Evolutionary conservation across 2,113 vertebrate species (phyloP).

Genomic region (Chaenogobius annularis): DNA sequence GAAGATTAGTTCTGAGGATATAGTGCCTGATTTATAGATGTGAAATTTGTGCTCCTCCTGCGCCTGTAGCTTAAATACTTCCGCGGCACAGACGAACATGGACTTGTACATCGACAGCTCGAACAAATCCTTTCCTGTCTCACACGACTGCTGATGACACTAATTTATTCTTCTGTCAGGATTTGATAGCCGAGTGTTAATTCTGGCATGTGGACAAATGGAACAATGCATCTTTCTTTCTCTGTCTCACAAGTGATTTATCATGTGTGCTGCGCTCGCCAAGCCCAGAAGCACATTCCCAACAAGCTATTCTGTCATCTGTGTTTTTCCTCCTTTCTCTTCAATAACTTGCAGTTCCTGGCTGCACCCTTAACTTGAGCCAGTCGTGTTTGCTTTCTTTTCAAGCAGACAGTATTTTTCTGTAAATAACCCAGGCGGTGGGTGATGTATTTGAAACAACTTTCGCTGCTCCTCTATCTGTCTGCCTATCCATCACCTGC

Average conservation of each 20-base stretch:
- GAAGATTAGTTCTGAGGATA: slow-evolving; percentile 61
- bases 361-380: neutral
- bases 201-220: slow-evolving; percentile 50
- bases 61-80: slow-evolving; percentile 53
- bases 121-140: slow-evolving; percentile 61
- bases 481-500: slow-evolving; percentile 67
- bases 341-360: slow-evolving; percentile 1
- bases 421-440: slow-evolving; percentile 1
- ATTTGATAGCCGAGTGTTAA: slow-evolving; percentile 46
- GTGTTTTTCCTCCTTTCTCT: neutral
- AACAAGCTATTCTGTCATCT: slow-evolving; percentile 2
- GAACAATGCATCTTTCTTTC: slow-evolving; percentile 54
- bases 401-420: slow-evolving; percentile 10
- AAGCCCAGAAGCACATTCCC: slow-evolving; percentile 36
- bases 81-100: slow-evolving; percentile 55
- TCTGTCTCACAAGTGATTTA: slow-evolving; percentile 45
- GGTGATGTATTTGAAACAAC: slow-evolving; percentile 16
- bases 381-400: slow-evolving; percentile 8
- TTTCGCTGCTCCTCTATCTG: slow-evolving; percentile 23
- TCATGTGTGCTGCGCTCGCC: slow-evolving; percentile 28
- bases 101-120: slow-evolving; percentile 42
- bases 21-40: slow-evolving; percentile 68
- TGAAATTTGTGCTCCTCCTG: slow-evolving; percentile 58
- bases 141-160: slow-evolving; percentile 40
- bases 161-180: slow-evolving; percentile 68